phyloP scores from a whole-genome alignment of 1,140 invertebrate genomes.

The Panagrolaimus sp. region DNA sequence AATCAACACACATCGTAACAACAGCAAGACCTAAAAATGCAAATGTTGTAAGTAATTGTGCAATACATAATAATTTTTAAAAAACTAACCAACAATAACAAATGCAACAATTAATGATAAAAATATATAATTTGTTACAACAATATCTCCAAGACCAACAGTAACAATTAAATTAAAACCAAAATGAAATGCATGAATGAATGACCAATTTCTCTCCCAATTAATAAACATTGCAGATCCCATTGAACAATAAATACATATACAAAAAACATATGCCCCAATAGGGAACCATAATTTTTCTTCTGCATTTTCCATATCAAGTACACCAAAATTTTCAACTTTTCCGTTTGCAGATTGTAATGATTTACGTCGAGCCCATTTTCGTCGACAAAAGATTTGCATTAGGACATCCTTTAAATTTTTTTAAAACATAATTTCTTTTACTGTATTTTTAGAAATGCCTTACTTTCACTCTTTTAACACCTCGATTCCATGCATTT shows the following conservation, averaged over 20 bases:
- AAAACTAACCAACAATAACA: conserved; percentile 52
- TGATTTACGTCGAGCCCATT: conserved; percentile 52
- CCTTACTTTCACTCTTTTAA: conserved; percentile 43
- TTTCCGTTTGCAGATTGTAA: conserved; percentile 51
- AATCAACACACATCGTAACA: conserved; percentile 57
- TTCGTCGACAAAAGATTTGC: conserved; percentile 42
- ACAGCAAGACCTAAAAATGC: conserved; percentile 47
- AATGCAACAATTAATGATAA: conserved; percentile 57
- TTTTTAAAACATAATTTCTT: too few relatives aligned
- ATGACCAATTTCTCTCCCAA: conserved; percentile 49
- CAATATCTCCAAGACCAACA: conserved; percentile 54
- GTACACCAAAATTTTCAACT: conserved; percentile 45
- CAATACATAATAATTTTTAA: not conserved
- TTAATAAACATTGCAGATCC: conserved; percentile 55
- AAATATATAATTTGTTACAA: conserved; percentile 56
- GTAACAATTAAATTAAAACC: conserved; percentile 58
- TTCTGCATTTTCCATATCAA: conserved; percentile 49
- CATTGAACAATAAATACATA: conserved; percentile 57
- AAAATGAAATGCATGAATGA: conserved; percentile 58
- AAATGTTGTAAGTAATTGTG: not conserved
- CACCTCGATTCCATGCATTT: conserved; percentile 50
- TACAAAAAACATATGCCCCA: conserved; percentile 55
- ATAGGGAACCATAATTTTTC: conserved; percentile 58
- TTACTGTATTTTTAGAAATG: not conserved
- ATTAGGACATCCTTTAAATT: conserved; percentile 26